Base-by-base conservation (phyloP, 2,113 vertebrate genomes). In the Hyperopisus bebe region DNA sequence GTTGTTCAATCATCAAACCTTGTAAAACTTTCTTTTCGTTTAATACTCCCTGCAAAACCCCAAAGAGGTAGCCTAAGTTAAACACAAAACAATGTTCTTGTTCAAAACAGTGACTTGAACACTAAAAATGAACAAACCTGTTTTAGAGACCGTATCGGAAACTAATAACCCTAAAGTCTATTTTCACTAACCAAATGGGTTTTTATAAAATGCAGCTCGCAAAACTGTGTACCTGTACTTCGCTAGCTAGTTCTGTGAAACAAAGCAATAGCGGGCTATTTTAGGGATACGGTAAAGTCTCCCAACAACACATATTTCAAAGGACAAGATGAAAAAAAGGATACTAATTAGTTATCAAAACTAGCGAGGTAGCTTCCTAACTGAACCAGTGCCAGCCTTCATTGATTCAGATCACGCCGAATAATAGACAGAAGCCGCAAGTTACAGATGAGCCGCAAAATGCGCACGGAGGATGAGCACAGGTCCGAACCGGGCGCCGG, bases 381-480 rank as follows among this genome's bases (percentile, higher is more conserved):
- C 10, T 31, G 24, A 51, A 51, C 27, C 74, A 15, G 55, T 87
- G 31, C 11, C 74, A 47, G 62, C 39, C 85, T 82, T 82, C 86
- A 88, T n/a, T 90, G 86, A 74, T 90, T 87, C 85, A 58, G 50
- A 90, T 88, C 86, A 17, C 89, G 50, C 9, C 90, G 89, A 91
- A 55, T 90, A 91, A 91, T 91, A 92, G 13, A 66, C 24, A 82
- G 77, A 83, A 89, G 17, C 47, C 53, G 27, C 87, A 85, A 84
- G 83, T 85, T 85, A 24, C 24, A 47, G 50, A 70, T 35, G 46
- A 89, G 17, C 47, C 53, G 88, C 48, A 83, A 17, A 74, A 80
- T 4, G 50, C n/a, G n/a, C 48, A 27, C 85, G 85, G 48, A 35
- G 8, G 84, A 27, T 2, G 84, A 31, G n/a, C 21, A 15, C 84